Evolutionary conservation across 2,888 invertebrate genomes (phyloP).

Genomic region (Polyommatus icarus): DNA sequence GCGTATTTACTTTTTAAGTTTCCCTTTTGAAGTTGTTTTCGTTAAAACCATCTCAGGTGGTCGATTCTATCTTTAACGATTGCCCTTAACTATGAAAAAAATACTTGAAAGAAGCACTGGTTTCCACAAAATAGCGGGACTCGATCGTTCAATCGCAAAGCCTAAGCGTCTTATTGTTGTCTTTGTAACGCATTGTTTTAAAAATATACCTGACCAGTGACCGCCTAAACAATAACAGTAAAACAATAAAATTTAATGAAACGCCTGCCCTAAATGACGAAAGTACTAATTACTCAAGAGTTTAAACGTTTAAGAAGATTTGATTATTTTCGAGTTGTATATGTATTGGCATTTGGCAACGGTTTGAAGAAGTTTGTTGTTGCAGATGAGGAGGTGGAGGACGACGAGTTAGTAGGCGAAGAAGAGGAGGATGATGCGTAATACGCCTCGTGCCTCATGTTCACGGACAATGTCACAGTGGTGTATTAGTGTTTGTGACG

Average conservation of each 20-base stretch:
- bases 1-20: neutral
- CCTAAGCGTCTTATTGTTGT: neutral
- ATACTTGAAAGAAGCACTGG: neutral
- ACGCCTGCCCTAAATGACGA: neutral
- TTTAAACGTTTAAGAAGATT: neutral
- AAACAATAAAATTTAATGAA: neutral
- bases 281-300: neutral
- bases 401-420: conserved; percentile 74
- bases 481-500: conserved; percentile 78
- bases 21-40: neutral
- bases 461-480: conserved; percentile 81
- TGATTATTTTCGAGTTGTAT: neutral
- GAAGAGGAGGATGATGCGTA: conserved; percentile 80
- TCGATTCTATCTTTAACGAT: neutral
- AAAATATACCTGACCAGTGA: conserved; percentile 5
- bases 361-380: conserved; percentile 46
- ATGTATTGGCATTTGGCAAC: neutral
- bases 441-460: conserved; percentile 72
- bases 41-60: neutral
- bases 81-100: neutral
- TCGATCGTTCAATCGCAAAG: neutral
- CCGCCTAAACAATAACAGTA: neutral
- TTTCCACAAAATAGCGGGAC: conserved; percentile 9
- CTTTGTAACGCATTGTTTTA: neutral
- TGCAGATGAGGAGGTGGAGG: conserved; percentile 78